A percentile compares a stretch with the other conserved stretches of the same genome.
Conservation (phyloP, 2,888 invertebrate genomes). For the Rhyacophila evoluta region DNA sequence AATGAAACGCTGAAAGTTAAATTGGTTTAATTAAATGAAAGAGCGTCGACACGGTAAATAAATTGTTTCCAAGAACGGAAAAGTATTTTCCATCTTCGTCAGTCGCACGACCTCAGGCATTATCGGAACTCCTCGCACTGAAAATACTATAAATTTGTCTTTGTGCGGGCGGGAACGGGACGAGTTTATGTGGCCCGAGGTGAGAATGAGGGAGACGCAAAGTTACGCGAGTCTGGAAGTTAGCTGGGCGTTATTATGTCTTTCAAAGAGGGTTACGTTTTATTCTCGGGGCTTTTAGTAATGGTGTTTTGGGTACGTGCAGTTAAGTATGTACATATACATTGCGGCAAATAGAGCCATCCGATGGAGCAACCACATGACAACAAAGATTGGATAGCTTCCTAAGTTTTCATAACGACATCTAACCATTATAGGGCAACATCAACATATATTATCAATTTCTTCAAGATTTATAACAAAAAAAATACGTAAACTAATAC, state of each 20-base stretch:
- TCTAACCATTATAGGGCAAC: too few relatives aligned
- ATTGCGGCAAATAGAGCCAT: not conserved
- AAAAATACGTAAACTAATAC: too few relatives aligned
- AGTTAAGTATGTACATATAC: too few relatives aligned
- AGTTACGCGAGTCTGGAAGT: not conserved
- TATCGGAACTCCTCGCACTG: conserved; percentile 33
- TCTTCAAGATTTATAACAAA: too few relatives aligned
- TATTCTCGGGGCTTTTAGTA: not conserved
- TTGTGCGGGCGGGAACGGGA: not conserved
- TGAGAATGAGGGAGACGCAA: conserved; percentile 40
- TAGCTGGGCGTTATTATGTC: not conserved
- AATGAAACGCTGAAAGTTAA: conserved; percentile 53
- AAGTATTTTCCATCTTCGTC: conserved; percentile 33
- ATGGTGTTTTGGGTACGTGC: too few relatives aligned
- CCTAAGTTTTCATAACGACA: too few relatives aligned
- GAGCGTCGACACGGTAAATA: conserved; percentile 55
- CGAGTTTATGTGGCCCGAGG: conserved; percentile 29
- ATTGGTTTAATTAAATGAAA: conserved; percentile 55
- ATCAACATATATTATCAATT: too few relatives aligned
- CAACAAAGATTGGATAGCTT: too few relatives aligned
- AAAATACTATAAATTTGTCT: conserved; percentile 47
- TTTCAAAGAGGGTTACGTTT: conserved; percentile 2
- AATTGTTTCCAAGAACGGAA: conserved; percentile 50
- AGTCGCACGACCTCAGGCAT: conserved; percentile 6
- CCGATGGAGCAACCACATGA: too few relatives aligned